These are phyloP conservation scores for Oreochromis spilurus DNA, from an alignment of 2,113 vertebrate genomes.

Conservation along the genomic window DNA sequence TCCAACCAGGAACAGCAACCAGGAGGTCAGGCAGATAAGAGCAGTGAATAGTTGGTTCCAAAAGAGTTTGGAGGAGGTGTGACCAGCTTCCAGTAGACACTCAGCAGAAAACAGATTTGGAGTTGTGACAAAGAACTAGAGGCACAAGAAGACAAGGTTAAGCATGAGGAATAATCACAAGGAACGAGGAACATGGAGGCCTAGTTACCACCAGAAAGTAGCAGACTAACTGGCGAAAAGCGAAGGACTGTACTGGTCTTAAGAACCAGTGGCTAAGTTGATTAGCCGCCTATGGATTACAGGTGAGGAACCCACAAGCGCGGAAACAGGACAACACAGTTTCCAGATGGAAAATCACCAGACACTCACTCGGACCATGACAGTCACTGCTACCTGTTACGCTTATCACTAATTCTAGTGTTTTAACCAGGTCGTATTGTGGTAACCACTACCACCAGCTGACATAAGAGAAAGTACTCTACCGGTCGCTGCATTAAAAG, in stretches of 20 bases:
- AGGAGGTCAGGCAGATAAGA: neutral
- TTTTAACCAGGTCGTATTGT: neutral
- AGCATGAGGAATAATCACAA: neutral
- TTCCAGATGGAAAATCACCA: neutral
- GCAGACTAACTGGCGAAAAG: neutral
- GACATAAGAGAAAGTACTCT: neutral
- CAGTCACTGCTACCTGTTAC: neutral
- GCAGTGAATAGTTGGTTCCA: neutral
- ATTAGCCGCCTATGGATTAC: neutral
- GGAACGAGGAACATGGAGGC: neutral
- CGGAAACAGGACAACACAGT: neutral
- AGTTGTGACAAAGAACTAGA: neutral
- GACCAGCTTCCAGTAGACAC: neutral
- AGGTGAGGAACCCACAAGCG: neutral
- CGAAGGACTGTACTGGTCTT: neutral
- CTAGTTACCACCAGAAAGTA: neutral
- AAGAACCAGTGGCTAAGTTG: neutral
- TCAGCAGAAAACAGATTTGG: neutral
- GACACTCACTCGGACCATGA: neutral
- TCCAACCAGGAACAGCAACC: neutral
- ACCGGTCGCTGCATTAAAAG: neutral
- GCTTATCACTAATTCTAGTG: neutral
- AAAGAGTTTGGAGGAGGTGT: neutral
- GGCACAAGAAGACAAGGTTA: neutral
- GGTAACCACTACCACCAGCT: neutral